Percentiles rank a stretch among this genome's conserved stretches.
Conservation (phyloP, 2,113 vertebrate species). For the Poeciliopsis occidentalis region DNA sequence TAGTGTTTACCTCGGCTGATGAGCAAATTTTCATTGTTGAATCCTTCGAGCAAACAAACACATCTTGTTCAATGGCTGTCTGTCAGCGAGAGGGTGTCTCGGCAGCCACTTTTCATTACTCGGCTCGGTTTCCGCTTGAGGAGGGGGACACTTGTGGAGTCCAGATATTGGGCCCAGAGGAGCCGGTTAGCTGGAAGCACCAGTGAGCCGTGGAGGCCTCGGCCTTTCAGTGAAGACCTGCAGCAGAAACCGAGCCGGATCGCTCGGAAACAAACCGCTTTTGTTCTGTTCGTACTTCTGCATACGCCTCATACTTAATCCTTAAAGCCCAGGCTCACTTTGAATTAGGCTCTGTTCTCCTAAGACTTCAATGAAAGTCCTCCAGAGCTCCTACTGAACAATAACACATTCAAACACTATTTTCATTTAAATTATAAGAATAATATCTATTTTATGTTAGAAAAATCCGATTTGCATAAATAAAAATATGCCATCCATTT, state of each 20-base stretch:
- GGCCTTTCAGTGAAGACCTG: conserved; percentile 10
- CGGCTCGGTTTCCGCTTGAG: conserved; percentile 36
- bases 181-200: not conserved
- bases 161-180: conserved; percentile 7
- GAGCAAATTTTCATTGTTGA: conserved; percentile 58
- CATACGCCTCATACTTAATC: conserved; percentile 3
- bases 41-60: conserved; percentile 64
- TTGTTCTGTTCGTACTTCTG: conserved; percentile 5
- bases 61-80: conserved; percentile 39
- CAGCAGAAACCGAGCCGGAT: not conserved
- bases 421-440: too few relatives aligned
- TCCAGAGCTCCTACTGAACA: not conserved
- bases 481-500: too few relatives aligned
- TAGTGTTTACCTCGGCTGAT: conserved; percentile 63
- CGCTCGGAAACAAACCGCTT: conserved; percentile 9
- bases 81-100: conserved; percentile 44
- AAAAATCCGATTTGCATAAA: too few relatives aligned
- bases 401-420: too few relatives aligned
- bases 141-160: not conserved
- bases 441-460: too few relatives aligned
- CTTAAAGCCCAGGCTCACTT: conserved; percentile 13
- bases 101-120: conserved; percentile 62
- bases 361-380: not conserved
- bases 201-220: not conserved
- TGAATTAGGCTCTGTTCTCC: conserved; percentile 4